Evolutionary conservation across 2,797 vertebrate species (phyloP), one percentile per base, ranked within the genome.

Genomic region (Choloepus didactylus): DNA sequence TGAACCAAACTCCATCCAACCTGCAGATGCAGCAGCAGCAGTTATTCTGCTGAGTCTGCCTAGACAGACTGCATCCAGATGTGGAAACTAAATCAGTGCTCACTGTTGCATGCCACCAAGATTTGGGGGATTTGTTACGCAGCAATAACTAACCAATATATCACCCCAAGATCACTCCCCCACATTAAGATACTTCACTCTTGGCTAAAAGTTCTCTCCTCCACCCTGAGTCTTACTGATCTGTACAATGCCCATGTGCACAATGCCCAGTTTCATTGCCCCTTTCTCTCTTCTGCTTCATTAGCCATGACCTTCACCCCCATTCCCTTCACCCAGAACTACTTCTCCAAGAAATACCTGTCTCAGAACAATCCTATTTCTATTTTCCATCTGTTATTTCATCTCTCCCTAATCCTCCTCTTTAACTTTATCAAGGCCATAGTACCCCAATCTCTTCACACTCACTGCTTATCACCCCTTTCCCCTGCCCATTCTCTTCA

Each of bases 111-210:
- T 21, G n/a, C 6, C 56, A 73, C 51, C 51, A 54, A 83, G 38
- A 86, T 18, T 60, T 91, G 23, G 69, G 64, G 38, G 62, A n/a
- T 51, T 72, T 44, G 23, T 89, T 86, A 56, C 5, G n/a, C 19
- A 81, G 80, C 56, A 59, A 72, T 80, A 81, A 73, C 54, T 69
- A 56, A 69, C 27, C 1, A 60, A 14, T 56, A 25, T n/a, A 59
- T 66, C 64, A 86, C 18, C 38, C 76, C 60, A 87, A 87, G 44
- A 85, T 87, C 73, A 56, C 44, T 91, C 67, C 89, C 72, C 67
- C 69, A 79, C 19, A 76, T 18, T 86, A 66, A 73, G 72, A 69
- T 19, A 67, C 3, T 62, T 83, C 41, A 64, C 27, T 70, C 51
- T 69, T 31, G 16, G 10, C 19, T 76, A 54, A 60, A 38, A 59